Base-by-base conservation (phyloP, 2,797 vertebrate genomes). In the Spinus pinus region DNA sequence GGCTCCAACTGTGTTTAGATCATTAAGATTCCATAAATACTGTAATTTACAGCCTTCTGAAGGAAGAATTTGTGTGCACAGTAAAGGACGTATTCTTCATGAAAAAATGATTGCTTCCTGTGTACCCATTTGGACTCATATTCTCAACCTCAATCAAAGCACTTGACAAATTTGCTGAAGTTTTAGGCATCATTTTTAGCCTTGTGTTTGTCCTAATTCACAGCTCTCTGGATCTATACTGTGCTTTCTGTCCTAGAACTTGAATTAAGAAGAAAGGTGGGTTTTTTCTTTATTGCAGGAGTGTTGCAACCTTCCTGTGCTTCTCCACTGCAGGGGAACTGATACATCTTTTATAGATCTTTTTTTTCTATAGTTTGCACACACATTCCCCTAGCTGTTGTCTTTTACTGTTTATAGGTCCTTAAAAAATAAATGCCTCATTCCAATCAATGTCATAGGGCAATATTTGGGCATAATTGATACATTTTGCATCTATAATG, bases 1-100 rank as follows among this genome's bases (percentile, higher is more conserved):
- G 98, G 98, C 94, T 97, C 88, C 97, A 97, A 97, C 86, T 97
- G 92, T 97, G 96, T 97, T 98, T 97, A 95, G 87, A 97, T 97
- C 96, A 97, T 97, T 96, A 97, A 96, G 94, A 96, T 95, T 96
- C 92, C 93, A 97, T 97, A 97, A 98, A 96, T 95, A 97, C 96
- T 96, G 81, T 96, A 97, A 98, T 98, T 97, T 97, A 97, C 54
- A 90, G 73, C 92, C 88, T 96, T 97, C 95, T 94, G 92, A 96
- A 97, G 94, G 91, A 92, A 96, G 86, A 96, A 86, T 94, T 83
- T 93, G 78, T 96, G 94, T 85, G 94, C 75, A 87, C 88, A 94
- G 94, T 96, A 97, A 97, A 96, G 93, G 72, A 93, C 73, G 66
- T 93, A 95, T 91, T 74, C 88, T 96, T 94, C 93, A 89, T 42